Percentiles rank a stretch among this genome's conserved stretches.
Evolutionary conservation across 1,140 invertebrate genomes (phyloP).

Genomic region (Wasmannia auropunctata): DNA sequence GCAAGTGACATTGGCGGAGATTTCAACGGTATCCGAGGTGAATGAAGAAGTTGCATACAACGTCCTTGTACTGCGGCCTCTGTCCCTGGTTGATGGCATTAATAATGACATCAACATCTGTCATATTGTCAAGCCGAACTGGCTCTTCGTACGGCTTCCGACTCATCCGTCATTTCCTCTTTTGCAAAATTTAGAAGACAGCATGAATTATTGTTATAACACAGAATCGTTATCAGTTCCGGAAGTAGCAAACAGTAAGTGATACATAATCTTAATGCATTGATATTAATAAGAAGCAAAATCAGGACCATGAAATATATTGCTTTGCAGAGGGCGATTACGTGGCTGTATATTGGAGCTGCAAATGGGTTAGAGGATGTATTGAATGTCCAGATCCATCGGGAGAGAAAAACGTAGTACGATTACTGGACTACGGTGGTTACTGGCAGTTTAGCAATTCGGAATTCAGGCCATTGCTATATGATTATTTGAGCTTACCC

Average conservation of each 20-base stretch:
- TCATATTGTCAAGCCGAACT: constrained; percentile 92
- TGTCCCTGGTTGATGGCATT: constrained; percentile 95
- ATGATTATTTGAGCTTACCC: constrained; percentile 96
- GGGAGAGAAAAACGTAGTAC: constrained; percentile 91
- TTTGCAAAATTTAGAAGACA: constrained; percentile 91
- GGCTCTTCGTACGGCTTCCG: constrained; percentile 97
- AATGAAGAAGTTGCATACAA: constrained; percentile 66
- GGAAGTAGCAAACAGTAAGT: constrained; percentile 87
- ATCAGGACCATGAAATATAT: constrained; percentile 2
- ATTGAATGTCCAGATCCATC: constrained; percentile 90
- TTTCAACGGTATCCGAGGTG: constrained; percentile 84
- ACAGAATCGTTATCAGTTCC: constrained; percentile 89
- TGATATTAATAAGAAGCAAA: not conserved
- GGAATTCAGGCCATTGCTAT: constrained; percentile 94
- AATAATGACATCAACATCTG: constrained; percentile 96
- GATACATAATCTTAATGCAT: constrained; percentile 55
- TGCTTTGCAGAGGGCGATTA: constrained; percentile 91
- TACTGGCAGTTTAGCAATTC: constrained; percentile 92
- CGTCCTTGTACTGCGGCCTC: constrained; percentile 83
- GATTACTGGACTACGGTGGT: constrained; percentile 97
- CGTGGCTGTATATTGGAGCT: constrained; percentile 92
- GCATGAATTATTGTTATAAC: constrained; percentile 89
- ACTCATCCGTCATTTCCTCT: constrained; percentile 95
- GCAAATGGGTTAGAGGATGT: constrained; percentile 95
- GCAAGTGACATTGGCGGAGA: constrained; percentile 91